phyloP scores from a whole-genome alignment of 2,888 invertebrate genomes.

The Lycophotia porphyrea region DNA sequence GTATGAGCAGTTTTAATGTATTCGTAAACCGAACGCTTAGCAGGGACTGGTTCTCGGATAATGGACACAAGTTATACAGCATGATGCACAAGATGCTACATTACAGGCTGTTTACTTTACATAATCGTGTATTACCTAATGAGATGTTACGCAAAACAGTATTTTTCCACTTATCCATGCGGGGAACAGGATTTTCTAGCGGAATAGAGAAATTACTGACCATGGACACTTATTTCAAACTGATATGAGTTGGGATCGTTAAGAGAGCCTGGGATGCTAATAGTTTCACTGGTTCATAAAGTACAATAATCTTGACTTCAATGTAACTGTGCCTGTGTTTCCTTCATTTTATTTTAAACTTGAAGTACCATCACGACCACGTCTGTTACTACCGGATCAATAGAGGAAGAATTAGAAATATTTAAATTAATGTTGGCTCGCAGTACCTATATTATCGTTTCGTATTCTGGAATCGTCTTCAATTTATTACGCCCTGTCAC shows the following conservation, averaged over 20 bases:
- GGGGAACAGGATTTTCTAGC: conserved; percentile 58
- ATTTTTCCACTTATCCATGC: conserved; percentile 64
- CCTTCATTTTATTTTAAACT: conserved; percentile 11
- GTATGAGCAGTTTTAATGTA: conserved; percentile 61
- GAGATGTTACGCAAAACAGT: conserved; percentile 71
- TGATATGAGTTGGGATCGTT: conserved; percentile 25
- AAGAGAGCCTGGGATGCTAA: conserved; percentile 9
- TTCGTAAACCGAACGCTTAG: conserved; percentile 57
- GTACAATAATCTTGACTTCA: conserved; percentile 26
- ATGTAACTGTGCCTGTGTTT: conserved; percentile 12
- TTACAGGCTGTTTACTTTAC: conserved; percentile 72
- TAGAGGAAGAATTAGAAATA: conserved; percentile 32
- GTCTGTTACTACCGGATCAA: conserved; percentile 9
- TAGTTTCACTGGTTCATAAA: conserved; percentile 30
- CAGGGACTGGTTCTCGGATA: conserved; percentile 64
- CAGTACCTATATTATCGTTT: conserved; percentile 21
- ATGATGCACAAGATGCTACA: conserved; percentile 67
- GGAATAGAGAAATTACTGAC: conserved; percentile 61
- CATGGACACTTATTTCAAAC: conserved; percentile 36
- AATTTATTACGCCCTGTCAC: conserved; percentile 43
- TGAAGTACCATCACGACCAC: neutral
- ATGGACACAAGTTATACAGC: conserved; percentile 63
- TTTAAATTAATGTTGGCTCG: conserved; percentile 6
- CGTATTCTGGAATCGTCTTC: conserved; percentile 44
- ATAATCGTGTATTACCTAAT: conserved; percentile 75